phyloP scores from a whole-genome alignment of 1,140 invertebrate species.

The Gerris buenoi region DNA sequence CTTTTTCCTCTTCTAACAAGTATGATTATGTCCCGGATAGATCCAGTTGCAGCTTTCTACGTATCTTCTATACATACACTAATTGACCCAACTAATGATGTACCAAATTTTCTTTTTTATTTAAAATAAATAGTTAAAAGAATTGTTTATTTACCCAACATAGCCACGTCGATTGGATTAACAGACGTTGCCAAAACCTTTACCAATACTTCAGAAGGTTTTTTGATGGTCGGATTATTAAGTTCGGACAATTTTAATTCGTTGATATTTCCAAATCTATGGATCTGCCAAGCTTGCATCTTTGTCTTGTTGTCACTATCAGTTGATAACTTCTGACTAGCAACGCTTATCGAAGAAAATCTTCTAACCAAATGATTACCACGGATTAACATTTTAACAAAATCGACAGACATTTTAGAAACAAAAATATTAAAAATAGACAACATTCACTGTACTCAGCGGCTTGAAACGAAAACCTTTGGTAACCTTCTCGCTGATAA shows the following conservation, averaged over 20 bases:
- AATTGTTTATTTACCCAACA: conserved; percentile 62
- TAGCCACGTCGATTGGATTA: conserved; percentile 80
- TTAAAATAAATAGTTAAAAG: no score
- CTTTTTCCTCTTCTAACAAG: no score
- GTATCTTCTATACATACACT: no score
- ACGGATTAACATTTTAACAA: not conserved
- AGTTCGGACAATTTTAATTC: conserved; percentile 44
- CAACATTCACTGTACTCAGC: no score
- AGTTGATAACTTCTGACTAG: not conserved
- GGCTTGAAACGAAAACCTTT: no score
- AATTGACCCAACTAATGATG: no score
- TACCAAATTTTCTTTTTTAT: no score
- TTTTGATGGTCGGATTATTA: conserved; percentile 48
- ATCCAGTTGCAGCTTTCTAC: no score
- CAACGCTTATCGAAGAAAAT: not conserved
- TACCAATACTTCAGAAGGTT: conserved; percentile 59
- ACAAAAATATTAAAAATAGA: no score
- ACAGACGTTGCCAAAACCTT: conserved; percentile 67
- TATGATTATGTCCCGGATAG: no score
- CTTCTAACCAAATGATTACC: not conserved
- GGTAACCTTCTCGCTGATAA: no score
- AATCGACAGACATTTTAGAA: not conserved
- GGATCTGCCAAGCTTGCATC: conserved; percentile 61
- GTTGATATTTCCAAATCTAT: conserved; percentile 50
- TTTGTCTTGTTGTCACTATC: conserved; percentile 23